Percentiles rank a stretch among this genome's conserved stretches.
Conservation (phyloP, 2,888 invertebrate genomes). For the Hybos culiciformis region DNA sequence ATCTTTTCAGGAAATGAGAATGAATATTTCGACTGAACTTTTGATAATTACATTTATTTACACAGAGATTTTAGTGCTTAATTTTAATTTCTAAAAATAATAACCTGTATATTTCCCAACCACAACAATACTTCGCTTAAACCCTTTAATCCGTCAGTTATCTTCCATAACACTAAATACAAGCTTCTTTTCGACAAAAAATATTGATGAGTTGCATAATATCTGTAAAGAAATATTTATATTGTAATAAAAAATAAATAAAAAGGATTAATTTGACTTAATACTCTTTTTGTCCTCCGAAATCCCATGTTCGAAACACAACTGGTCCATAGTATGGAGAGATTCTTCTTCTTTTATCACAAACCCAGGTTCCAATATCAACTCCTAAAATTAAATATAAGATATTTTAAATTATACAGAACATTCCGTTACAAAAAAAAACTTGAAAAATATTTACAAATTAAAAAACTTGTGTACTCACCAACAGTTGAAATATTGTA, state of each 20-base stretch:
- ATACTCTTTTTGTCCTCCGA: conserved; percentile 90
- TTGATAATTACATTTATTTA: too few relatives aligned
- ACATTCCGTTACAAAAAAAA: too few relatives aligned
- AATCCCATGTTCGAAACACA: conserved; percentile 95
- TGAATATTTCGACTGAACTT: too few relatives aligned
- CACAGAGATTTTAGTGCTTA: too few relatives aligned
- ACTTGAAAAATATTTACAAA: too few relatives aligned
- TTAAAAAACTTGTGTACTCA: too few relatives aligned
- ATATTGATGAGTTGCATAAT: conserved; percentile 97
- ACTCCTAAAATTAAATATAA: too few relatives aligned
- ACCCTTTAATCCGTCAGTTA: conserved; percentile 81
- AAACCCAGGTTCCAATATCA: conserved; percentile 90
- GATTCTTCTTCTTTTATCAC: conserved; percentile 70
- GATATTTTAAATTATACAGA: too few relatives aligned
- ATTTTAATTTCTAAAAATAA: too few relatives aligned
- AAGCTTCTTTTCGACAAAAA: conserved; percentile 90
- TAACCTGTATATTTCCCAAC: conserved; percentile 83
- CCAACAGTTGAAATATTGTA: too few relatives aligned
- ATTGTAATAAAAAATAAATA: conserved; percentile 12
- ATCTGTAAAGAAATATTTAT: conserved; percentile 40
- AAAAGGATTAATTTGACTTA: neutral
- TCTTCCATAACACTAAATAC: conserved; percentile 90
- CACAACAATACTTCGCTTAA: conserved; percentile 84
- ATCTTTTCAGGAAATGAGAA: too few relatives aligned
- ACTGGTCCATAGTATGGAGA: conserved; percentile 69